These are phyloP conservation scores for Anticlea derivata DNA, from an alignment of 2,888 invertebrate species.

Conservation along the genomic window DNA sequence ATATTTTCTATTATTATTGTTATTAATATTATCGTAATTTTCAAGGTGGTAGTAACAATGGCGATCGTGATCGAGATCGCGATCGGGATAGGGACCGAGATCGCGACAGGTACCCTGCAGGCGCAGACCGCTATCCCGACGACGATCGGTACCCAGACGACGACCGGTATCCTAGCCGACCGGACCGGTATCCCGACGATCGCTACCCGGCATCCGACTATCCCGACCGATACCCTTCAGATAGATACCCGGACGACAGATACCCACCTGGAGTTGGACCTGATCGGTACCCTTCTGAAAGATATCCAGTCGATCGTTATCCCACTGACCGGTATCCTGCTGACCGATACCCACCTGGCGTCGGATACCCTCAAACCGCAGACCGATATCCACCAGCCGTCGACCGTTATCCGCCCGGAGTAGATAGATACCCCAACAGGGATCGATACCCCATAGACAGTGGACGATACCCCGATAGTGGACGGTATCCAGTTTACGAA, in stretches of 20 bases:
- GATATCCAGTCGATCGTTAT: constrained; percentile 76
- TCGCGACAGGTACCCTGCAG: constrained; percentile 72
- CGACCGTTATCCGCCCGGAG: constrained; percentile 78
- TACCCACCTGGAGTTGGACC: constrained; percentile 71
- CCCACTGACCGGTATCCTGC: constrained; percentile 67
- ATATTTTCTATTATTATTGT: neutral
- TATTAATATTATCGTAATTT: constrained; percentile 33
- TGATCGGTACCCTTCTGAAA: constrained; percentile 66
- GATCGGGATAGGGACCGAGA: constrained; percentile 46
- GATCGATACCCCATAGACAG: constrained; percentile 38
- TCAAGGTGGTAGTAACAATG: constrained; percentile 71
- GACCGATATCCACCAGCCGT: constrained; percentile 74
- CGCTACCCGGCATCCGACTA: constrained; percentile 83
- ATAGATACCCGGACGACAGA: constrained; percentile 74
- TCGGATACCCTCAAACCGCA: constrained; percentile 66
- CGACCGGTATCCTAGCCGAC: constrained; percentile 70
- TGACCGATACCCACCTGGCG: constrained; percentile 66
- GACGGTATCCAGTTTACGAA: constrained; percentile 45
- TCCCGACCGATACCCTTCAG: constrained; percentile 59
- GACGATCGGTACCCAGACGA: constrained; percentile 81
- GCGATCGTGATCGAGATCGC: constrained; percentile 41
- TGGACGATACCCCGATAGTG: constrained; percentile 46
- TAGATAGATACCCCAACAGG: constrained; percentile 56
- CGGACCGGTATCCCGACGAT: constrained; percentile 81
- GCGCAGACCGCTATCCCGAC: constrained; percentile 65